Conservation (phyloP, 92 coral and sea anemone genomes). For the Metridium senile region DNA sequence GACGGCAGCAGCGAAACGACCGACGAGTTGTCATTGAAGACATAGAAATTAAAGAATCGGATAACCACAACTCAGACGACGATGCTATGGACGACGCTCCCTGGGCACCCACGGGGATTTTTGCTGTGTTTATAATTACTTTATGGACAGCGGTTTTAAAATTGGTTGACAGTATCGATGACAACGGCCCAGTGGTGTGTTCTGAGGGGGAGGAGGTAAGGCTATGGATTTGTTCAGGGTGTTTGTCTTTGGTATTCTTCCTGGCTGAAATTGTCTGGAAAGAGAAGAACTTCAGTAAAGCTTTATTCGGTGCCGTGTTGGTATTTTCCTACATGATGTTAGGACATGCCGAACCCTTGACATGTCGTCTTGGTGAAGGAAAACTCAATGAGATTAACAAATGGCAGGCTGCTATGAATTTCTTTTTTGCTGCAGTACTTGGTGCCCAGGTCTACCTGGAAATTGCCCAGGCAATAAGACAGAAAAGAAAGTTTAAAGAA, state of each 20-base stretch:
- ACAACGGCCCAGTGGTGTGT: conserved; percentile 73
- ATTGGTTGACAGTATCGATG: conserved; percentile 69
- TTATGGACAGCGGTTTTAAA: conserved; percentile 81
- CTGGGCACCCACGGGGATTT: conserved; percentile 85
- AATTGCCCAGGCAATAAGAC: conserved; percentile 36
- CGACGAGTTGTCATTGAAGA: conserved; percentile 35
- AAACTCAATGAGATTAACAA: conserved; percentile 68
- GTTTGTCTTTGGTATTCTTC: conserved; percentile 61
- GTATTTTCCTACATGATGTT: conserved; percentile 73
- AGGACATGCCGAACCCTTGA: conserved; percentile 70
- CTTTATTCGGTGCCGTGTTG: conserved; percentile 69
- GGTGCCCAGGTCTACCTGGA: conserved; percentile 65
- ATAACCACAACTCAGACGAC: conserved; percentile 27
- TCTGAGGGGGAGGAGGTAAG: conserved; percentile 78
- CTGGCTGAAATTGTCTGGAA: conserved; percentile 79
- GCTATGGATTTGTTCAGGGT: conserved; percentile 80
- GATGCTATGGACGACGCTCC: conserved; percentile 38
- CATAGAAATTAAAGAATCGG: conserved; percentile 34
- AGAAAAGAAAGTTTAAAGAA: conserved; percentile 13
- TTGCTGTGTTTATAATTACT: conserved; percentile 64
- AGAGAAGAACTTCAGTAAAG: conserved; percentile 63
- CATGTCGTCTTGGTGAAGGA: conserved; percentile 72
- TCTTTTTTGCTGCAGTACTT: conserved; percentile 69
- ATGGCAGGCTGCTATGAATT: conserved; percentile 86
- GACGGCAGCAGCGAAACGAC: not conserved